These are phyloP conservation scores for Ptilorrhoa leucosticta DNA, from an alignment of 2,113 vertebrate species.

Conservation along the genomic window DNA sequence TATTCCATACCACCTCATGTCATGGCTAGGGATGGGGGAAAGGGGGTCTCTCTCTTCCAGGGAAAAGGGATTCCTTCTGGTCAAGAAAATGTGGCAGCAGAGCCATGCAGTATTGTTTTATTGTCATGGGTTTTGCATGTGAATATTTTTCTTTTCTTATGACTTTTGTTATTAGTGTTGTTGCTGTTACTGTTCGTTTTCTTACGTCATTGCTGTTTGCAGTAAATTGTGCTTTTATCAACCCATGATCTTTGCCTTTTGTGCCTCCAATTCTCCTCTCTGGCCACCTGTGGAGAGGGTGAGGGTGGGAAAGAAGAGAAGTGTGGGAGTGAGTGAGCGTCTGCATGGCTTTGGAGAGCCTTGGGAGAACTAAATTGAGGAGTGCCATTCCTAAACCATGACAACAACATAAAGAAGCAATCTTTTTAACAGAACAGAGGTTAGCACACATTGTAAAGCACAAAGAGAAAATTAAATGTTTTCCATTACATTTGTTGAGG, in stretches of 20 bases:
- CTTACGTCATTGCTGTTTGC: background rate
- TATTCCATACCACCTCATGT: background rate
- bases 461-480: background rate
- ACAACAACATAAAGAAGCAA: background rate
- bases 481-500: background rate
- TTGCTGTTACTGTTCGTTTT: background rate
- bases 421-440: background rate
- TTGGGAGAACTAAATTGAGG: background rate
- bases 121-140: background rate
- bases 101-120: background rate
- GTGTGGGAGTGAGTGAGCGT: fast-evolving
- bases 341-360: background rate
- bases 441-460: background rate
- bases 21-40: background rate
- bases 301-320: background rate
- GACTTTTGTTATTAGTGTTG: background rate
- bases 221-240: background rate
- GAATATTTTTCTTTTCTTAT: background rate
- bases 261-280: background rate
- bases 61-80: background rate
- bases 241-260: background rate
- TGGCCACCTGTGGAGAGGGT: background rate
- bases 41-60: background rate
- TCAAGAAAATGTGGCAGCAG: fast-evolving
- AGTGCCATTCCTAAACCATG: background rate